Conservation (phyloP, 2,113 vertebrate species). For the Sus scrofa region DNA sequence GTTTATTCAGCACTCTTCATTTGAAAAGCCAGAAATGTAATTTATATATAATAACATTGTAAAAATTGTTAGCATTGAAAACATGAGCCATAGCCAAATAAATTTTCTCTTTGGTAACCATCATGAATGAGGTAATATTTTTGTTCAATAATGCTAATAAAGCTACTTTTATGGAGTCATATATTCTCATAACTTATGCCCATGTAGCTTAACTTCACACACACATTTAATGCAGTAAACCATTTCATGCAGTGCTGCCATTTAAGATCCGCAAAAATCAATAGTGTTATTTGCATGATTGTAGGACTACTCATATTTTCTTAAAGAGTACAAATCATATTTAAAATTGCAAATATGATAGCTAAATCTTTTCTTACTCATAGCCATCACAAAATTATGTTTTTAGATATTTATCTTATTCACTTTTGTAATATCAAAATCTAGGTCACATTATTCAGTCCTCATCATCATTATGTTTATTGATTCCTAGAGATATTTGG, state of each 20-base stretch:
- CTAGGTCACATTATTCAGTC: not conserved
- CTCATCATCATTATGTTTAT: not conserved
- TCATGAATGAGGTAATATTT: not conserved
- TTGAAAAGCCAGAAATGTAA: not conserved
- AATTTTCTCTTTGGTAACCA: not conserved
- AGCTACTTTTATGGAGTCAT: not conserved
- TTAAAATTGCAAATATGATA: not conserved
- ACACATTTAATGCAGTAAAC: not conserved
- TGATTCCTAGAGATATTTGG: not conserved
- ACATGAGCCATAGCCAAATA: not conserved
- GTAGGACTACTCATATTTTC: not conserved
- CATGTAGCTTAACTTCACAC: not conserved
- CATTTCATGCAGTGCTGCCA: not conserved
- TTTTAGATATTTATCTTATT: not conserved
- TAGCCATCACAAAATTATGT: not conserved
- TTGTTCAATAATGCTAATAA: conserved; percentile 5
- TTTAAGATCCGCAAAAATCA: conserved; percentile 41
- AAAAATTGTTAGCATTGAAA: not conserved
- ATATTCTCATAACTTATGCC: not conserved
- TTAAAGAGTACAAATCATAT: not conserved
- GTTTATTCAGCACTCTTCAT: not conserved
- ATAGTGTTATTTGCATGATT: not conserved
- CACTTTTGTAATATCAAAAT: not conserved
- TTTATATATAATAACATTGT: not conserved
- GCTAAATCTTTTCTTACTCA: not conserved